Evolutionary conservation across 2,888 invertebrate species (phyloP).

Genomic region (Scaptomyza caliginosa): DNA sequence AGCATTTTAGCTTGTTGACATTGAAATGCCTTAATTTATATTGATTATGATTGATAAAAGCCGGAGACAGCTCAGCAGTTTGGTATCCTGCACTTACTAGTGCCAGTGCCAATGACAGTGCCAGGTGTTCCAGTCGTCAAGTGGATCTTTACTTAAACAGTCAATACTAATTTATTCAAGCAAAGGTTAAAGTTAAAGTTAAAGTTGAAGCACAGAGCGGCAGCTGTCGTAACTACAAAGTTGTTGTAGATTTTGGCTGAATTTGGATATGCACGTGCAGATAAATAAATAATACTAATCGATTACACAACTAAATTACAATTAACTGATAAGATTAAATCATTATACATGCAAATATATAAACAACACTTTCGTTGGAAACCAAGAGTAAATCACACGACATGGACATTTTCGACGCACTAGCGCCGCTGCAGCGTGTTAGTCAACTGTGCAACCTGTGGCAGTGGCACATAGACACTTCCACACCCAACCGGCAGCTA

Average conservation of each 20-base stretch:
- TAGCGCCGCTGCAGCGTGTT: constrained; percentile 53
- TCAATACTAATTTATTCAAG: background rate
- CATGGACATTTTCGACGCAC: constrained; percentile 74
- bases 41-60: constrained; percentile 59
- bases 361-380: background rate
- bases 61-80: background rate
- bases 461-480: constrained; percentile 57
- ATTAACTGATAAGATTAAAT: constrained; percentile 39
- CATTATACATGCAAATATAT: constrained; percentile 14
- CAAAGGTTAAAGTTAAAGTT: background rate
- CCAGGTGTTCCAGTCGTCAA: background rate
- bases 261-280: background rate
- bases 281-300: background rate
- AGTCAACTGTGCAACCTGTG: constrained; percentile 66
- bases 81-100: background rate
- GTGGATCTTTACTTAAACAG: background rate
- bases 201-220: background rate
- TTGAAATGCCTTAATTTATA: constrained; percentile 45
- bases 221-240: background rate
- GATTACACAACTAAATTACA: constrained; percentile 13
- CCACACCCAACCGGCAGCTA: constrained; percentile 39
- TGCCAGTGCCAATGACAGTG: no score
- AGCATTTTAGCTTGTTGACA: constrained; percentile 47
- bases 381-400: background rate
- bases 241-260: background rate